Evolutionary conservation across 2,888 invertebrate species (phyloP).

Genomic region (Dusona sp.): DNA sequence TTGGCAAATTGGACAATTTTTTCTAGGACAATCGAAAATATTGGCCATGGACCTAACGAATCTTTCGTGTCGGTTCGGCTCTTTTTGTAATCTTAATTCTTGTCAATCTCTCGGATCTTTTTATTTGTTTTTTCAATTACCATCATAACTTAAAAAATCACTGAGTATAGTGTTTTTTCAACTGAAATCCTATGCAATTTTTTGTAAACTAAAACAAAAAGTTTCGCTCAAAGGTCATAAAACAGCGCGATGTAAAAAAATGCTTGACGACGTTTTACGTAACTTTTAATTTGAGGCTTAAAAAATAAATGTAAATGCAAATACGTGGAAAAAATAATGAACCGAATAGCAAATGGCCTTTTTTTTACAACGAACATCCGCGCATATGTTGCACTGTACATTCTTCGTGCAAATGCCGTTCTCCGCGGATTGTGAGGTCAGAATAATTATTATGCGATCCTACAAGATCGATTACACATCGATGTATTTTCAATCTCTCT

Average conservation of each 20-base stretch:
- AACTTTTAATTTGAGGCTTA: not conserved
- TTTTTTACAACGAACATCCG: not conserved
- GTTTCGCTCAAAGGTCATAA: not conserved
- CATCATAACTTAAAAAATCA: not conserved
- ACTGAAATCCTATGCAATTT: not conserved
- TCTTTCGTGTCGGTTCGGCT: not conserved
- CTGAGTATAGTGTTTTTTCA: not conserved
- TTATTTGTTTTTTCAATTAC: not conserved
- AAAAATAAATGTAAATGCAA: not conserved
- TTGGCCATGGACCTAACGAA: not conserved
- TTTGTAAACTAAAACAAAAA: not conserved
- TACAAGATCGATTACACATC: slow-evolving; percentile 50
- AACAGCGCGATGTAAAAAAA: not conserved
- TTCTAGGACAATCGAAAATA: slow-evolving; percentile 7
- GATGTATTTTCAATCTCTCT: slow-evolving; percentile 38
- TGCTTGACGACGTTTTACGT: not conserved
- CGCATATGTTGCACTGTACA: not conserved
- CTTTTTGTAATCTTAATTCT: not conserved
- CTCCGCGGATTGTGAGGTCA: slow-evolving; percentile 47
- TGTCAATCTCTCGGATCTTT: not conserved
- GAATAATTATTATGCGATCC: slow-evolving; percentile 43
- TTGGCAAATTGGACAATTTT: not conserved
- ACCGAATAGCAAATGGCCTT: not conserved
- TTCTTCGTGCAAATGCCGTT: slow-evolving; percentile 26
- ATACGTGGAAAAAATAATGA: not conserved